Base-by-base conservation (phyloP, 2,797 vertebrate genomes). In the Melanogrammus aeglefinus region DNA sequence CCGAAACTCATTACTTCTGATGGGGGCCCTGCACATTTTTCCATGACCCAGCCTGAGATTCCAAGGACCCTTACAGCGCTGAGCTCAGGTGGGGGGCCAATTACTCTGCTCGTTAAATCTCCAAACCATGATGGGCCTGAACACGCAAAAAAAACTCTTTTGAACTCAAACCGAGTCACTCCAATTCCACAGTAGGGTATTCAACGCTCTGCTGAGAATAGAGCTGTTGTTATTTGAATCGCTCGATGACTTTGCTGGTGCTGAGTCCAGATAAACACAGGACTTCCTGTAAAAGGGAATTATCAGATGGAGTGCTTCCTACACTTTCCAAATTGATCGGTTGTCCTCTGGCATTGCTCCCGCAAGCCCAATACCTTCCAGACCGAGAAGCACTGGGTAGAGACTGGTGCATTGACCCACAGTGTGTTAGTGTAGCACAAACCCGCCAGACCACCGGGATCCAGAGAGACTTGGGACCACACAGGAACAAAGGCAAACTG, bases 231-330 rank as follows among this genome's bases (percentile, higher is more conserved):
- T 86, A 35, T 80, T 88, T 83, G 88, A 87, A 84, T 83, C 85
- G 81, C 85, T 82, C 66, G 81, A 78, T 76, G 77, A 79, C 82
- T 79, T 81, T 82, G 27, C 71, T 77, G 79, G 77, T 81, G 73
- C 84, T 78, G 70, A 86, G 82, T 83, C 78, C 24, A 81, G 78
- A 83, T 77, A 78, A 83, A 80, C 81, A 71, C 33, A 78, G 78
- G 79, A 79, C 76, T 75, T 85, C 66, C 81, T 80, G 80, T 85
- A 73, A 57, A 57, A 51, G 76, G 78, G 82, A 83, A 88, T 88
- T 81, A 83, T 84, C 76, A 84, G 78, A 83, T 82, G 66, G 81
- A 87, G 81, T 80, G 80, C 76, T 84, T 82, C 79, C 79, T 82
- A 74, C 85, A 82, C 86, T 84, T 85, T 83, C 44, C 66, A 73